phyloP scores from a whole-genome alignment of 1,140 invertebrate genomes.

The Antheraea pernyi region DNA sequence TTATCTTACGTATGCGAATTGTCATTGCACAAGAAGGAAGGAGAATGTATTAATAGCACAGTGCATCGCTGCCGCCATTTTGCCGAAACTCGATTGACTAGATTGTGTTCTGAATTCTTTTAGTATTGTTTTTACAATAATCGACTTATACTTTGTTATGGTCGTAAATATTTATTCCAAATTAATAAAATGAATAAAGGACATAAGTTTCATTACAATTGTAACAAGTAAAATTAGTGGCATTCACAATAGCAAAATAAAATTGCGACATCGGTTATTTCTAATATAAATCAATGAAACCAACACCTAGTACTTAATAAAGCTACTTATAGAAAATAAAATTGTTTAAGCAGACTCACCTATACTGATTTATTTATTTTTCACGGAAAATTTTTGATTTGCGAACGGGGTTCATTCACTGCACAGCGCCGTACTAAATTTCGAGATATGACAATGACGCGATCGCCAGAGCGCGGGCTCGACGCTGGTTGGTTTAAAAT shows the following conservation, averaged over 20 bases:
- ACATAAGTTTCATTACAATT: not conserved
- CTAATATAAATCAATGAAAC: slow-evolving; percentile 21
- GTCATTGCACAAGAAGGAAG: slow-evolving; percentile 42
- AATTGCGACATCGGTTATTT: slow-evolving; percentile 35
- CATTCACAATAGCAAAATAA: slow-evolving; percentile 30
- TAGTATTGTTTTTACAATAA: slow-evolving; percentile 11
- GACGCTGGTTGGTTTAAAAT: slow-evolving; percentile 67
- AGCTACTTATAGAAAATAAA: slow-evolving; percentile 10
- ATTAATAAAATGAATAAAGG: not conserved
- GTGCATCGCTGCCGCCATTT: slow-evolving; percentile 69
- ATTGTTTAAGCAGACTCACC: slow-evolving; percentile 47
- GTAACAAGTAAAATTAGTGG: slow-evolving; percentile 17
- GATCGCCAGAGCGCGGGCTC: slow-evolving; percentile 73
- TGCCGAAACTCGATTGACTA: slow-evolving; percentile 62
- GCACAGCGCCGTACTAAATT: slow-evolving; percentile 76
- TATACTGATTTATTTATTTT: slow-evolving; percentile 48
- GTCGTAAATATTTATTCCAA: not conserved
- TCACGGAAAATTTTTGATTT: slow-evolving; percentile 68
- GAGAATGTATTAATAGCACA: slow-evolving; percentile 69
- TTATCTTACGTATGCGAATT: slow-evolving; percentile 36
- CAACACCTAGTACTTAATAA: not conserved
- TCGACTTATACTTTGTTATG: not conserved
- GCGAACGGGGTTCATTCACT: slow-evolving; percentile 76
- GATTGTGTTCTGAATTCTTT: slow-evolving; percentile 45
- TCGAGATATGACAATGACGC: slow-evolving; percentile 75